phyloP scores from a whole-genome alignment of 2,888 invertebrate genomes.

The Plutella xylostella region DNA sequence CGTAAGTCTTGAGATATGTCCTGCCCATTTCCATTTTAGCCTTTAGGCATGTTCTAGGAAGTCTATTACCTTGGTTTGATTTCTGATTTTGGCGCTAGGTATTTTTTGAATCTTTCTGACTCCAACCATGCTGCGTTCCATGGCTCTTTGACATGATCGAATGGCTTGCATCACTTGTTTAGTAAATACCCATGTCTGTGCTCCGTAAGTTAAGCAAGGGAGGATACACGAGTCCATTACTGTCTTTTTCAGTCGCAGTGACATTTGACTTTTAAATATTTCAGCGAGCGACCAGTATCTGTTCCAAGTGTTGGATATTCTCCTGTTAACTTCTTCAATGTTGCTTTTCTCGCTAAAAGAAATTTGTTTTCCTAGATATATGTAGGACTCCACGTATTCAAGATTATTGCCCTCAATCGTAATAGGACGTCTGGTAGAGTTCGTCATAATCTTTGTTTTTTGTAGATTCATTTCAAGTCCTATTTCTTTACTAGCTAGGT shows the following conservation, averaged over 20 bases:
- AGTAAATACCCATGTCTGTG: neutral
- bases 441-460: neutral
- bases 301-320: neutral
- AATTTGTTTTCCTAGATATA: neutral
- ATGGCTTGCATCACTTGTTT: neutral
- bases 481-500: neutral
- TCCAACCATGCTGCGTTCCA: neutral
- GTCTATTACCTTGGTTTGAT: neutral
- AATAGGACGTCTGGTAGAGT: neutral
- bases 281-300: neutral
- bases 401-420: neutral
- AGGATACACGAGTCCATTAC: neutral
- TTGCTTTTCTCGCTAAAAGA: neutral
- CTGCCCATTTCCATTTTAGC: conserved; percentile 13
- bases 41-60: neutral
- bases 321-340: neutral
- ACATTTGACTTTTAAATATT: neutral
- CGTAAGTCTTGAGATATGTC: conserved; percentile 7
- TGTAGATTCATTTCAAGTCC: neutral
- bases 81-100: neutral
- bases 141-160: neutral
- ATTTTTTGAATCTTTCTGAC: neutral
- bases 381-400: neutral
- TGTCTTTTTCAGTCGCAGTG: neutral
- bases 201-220: neutral